Base-by-base conservation (phyloP, 2,888 invertebrate genomes). In the Sialis fuliginosa region DNA sequence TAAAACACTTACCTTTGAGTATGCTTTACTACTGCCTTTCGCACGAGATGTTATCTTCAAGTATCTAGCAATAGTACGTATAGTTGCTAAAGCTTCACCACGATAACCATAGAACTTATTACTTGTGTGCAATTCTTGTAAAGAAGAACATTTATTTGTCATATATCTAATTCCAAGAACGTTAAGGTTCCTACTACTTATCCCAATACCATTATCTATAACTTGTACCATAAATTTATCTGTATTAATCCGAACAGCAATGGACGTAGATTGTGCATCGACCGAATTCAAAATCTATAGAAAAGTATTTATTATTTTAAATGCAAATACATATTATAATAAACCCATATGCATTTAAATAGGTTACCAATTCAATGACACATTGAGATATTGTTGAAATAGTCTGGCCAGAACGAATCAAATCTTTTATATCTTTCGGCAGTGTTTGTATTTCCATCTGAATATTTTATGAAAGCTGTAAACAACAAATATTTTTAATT, bases 121-220 rank as follows among this genome's bases (percentile, higher is more conserved):
- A 50, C 66, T 67, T 22, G 63, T 62, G 54, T 73, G 67, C 22
- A 79, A 61, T 49, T 74, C 72, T 12, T 61, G 55, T 6, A 75
- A 48, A 48, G 68, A 64, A 39, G 66, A 62, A 54, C 75, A 73
- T 64, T 81, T 83, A 59, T 75, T 82, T 1, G 82, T 79, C 56
- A 71, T 66, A 55, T 79, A 72, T 52, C 75, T 72, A 52, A 67
- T 61, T 9, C 81, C 85, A 43, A 82, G 57, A 30, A 63, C 52
- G 42, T 67, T 57, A 49, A 86, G 66, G 57, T 79, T 72, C 31
- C 62, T 56, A 54, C 65, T 61, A 3, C 63, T 54, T 33, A 88
- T 74, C 2, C 88, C 88, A 53, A 52, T 54, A 2, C 87, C 87
- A 67, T 87, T 84, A 59, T 88, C 88, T 37, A 85, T 69, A 6